Evolutionary conservation across 1,140 invertebrate genomes (phyloP).

Genomic region (Lanistes nyassanus): DNA sequence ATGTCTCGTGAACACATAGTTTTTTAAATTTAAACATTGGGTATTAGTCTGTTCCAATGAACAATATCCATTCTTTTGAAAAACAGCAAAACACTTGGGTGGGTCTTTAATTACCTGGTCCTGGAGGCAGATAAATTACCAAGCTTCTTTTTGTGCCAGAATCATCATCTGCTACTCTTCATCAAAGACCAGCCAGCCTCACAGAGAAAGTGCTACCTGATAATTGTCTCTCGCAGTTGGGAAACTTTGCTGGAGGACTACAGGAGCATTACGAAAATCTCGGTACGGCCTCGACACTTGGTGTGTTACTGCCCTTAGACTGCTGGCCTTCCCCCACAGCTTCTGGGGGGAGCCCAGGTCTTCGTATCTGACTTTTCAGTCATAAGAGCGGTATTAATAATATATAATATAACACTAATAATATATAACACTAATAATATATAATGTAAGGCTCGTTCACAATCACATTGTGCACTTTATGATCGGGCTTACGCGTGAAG

Average conservation of each 20-base stretch:
- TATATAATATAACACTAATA: not conserved
- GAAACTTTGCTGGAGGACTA: not conserved
- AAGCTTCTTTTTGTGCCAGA: not conserved
- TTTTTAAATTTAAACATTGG: too few relatives aligned
- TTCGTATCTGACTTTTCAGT: not conserved
- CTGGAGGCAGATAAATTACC: too few relatives aligned
- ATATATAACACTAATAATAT: not conserved
- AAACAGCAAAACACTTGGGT: too few relatives aligned
- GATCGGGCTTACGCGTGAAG: too few relatives aligned
- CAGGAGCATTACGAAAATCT: not conserved
- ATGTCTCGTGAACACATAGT: too few relatives aligned
- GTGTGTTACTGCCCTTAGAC: too few relatives aligned
- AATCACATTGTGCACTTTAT: not conserved
- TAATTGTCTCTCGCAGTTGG: not conserved
- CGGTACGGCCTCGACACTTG: not conserved
- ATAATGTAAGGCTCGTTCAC: too few relatives aligned
- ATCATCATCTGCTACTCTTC: slow-evolving; percentile 7
- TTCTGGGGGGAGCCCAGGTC: too few relatives aligned
- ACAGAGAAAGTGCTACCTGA: slow-evolving; percentile 1
- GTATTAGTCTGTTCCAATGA: too few relatives aligned
- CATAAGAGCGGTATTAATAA: not conserved
- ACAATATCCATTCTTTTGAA: too few relatives aligned
- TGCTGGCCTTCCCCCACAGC: too few relatives aligned
- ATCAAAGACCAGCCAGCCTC: slow-evolving; percentile 9
- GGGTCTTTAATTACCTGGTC: too few relatives aligned